Conservation (phyloP, 1,140 invertebrate genomes). For the Caenorhabditis latens region DNA sequence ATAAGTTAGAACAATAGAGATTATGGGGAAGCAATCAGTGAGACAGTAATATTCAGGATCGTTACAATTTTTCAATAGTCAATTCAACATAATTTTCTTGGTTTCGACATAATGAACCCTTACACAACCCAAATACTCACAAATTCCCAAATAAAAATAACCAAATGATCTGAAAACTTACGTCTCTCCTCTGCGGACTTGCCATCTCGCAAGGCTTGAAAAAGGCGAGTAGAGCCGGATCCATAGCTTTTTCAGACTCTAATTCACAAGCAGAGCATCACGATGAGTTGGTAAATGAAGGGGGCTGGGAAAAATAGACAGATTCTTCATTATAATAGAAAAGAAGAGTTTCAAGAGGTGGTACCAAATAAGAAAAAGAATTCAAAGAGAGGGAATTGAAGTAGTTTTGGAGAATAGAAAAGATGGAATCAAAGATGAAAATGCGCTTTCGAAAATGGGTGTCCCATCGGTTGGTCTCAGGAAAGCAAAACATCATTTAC, state of each 20-base stretch:
- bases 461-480: neutral
- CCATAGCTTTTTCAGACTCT: neutral
- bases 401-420: conserved; percentile 5
- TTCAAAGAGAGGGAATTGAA: neutral
- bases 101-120: too few relatives aligned
- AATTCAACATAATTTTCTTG: too few relatives aligned
- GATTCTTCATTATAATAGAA: neutral
- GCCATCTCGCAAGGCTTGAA: conserved; percentile 38
- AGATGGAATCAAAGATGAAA: conserved; percentile 31
- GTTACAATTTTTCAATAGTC: too few relatives aligned
- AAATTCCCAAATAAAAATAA: too few relatives aligned
- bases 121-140: too few relatives aligned
- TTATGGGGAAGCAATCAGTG: too few relatives aligned
- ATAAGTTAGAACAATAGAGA: too few relatives aligned
- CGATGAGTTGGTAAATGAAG: too few relatives aligned
- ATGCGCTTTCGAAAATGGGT: too few relatives aligned
- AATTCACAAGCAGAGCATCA: too few relatives aligned
- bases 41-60: too few relatives aligned
- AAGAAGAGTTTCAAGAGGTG: neutral
- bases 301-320: neutral
- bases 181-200: conserved; percentile 35
- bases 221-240: conserved; percentile 45
- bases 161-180: neutral
- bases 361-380: neutral
- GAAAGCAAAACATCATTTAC: conserved; percentile 8